Evolutionary conservation across 1,140 invertebrate genomes (phyloP).

Genomic region (Bombus waltoni): DNA sequence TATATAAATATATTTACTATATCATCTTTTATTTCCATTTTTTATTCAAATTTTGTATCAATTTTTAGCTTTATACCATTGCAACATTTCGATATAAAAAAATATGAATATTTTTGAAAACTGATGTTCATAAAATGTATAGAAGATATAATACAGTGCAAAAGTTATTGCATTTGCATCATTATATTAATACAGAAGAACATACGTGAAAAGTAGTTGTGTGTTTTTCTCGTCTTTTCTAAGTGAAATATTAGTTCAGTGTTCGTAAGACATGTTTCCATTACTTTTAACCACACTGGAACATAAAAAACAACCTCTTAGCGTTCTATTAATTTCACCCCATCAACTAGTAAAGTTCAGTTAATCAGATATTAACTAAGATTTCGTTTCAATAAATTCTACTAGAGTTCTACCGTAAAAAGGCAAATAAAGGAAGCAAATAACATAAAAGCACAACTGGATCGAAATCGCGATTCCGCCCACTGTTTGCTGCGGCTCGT

Average conservation of each 20-base stretch:
- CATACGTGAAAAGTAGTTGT: background rate
- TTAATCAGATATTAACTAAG: background rate
- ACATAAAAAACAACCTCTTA: background rate
- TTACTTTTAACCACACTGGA: background rate
- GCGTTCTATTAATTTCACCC: background rate
- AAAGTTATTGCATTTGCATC: background rate
- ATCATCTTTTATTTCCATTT: background rate
- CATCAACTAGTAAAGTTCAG: background rate
- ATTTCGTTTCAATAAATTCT: background rate
- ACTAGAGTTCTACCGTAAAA: background rate
- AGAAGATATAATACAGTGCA: background rate
- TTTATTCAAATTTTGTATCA: background rate
- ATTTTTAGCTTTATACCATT: background rate
- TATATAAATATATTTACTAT: background rate
- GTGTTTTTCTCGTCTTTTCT: background rate
- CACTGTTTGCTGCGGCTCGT: background rate
- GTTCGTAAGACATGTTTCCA: background rate
- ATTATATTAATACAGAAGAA: background rate
- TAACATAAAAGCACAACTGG: too few relatives aligned
- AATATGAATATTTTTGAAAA: background rate
- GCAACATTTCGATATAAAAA: background rate
- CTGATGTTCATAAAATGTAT: background rate
- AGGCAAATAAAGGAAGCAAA: background rate
- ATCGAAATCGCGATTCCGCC: background rate
- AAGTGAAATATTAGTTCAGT: background rate